A percentile compares a stretch with the other conserved stretches of the same genome.
These are phyloP conservation scores for Drosophila jambulina DNA, from an alignment of 1,140 invertebrate genomes.

Conservation along the genomic window DNA sequence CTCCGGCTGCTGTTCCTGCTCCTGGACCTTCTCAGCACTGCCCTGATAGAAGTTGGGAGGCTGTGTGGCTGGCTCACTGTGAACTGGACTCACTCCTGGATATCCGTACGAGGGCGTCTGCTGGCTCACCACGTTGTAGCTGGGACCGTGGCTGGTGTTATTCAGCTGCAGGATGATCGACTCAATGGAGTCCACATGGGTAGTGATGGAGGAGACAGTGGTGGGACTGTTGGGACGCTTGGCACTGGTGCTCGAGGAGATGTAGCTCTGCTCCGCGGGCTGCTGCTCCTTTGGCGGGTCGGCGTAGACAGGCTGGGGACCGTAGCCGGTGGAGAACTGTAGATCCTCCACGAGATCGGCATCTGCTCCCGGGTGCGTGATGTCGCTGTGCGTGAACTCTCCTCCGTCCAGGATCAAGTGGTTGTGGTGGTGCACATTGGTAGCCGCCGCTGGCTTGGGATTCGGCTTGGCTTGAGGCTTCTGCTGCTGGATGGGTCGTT, in stretches of 20 bases:
- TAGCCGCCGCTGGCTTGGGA: constrained; percentile 31
- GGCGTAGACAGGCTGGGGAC: constrained; percentile 74
- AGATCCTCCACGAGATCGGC: constrained; percentile 81
- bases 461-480: constrained; percentile 40
- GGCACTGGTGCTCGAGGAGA: constrained; percentile 70
- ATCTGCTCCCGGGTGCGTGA: constrained; percentile 83
- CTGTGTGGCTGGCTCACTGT: constrained; percentile 34
- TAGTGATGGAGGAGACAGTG: constrained; percentile 78
- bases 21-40: constrained; percentile 36
- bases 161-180: constrained; percentile 89
- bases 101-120: constrained; percentile 69
- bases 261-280: constrained; percentile 63
- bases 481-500: constrained; percentile 45
- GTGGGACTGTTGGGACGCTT: constrained; percentile 68
- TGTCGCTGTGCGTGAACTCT: constrained; percentile 84
- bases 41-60: constrained; percentile 45
- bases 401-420: constrained; percentile 64
- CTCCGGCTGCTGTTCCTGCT: constrained; percentile 44
- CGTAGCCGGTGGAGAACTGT: constrained; percentile 83
- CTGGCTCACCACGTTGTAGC: constrained; percentile 78
- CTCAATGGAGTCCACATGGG: constrained; percentile 87
- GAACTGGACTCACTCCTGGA: constrained; percentile 5
- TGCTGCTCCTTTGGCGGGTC: constrained; percentile 60
- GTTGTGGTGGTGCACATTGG: constrained; percentile 67
- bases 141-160: constrained; percentile 86